Evolutionary conservation across 2,888 invertebrate genomes (phyloP).

Genomic region (Omphaloscelis lunosa): DNA sequence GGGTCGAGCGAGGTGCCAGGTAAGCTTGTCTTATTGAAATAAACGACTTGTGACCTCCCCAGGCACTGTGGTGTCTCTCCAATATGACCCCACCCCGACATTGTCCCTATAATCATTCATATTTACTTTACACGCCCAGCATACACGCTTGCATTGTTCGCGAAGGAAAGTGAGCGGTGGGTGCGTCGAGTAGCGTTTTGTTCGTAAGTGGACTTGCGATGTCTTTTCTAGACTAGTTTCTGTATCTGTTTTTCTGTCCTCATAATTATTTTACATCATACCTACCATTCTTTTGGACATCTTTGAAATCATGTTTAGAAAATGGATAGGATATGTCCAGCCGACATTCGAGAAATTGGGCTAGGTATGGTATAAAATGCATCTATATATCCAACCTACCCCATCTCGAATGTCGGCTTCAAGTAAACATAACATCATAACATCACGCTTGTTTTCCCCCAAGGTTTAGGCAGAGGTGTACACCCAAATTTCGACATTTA

Average conservation of each 20-base stretch:
- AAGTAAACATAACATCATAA: background rate
- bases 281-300: background rate
- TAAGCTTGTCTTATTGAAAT: constrained; percentile 80
- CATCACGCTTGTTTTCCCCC: background rate
- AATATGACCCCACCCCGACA: constrained; percentile 57
- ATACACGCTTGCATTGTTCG: constrained; percentile 53
- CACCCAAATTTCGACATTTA: too few species aligned
- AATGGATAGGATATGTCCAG: background rate
- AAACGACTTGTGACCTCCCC: constrained; percentile 78
- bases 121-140: constrained; percentile 60
- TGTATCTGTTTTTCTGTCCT: background rate
- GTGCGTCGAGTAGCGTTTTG: constrained; percentile 47
- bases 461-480: background rate
- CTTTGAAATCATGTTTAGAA: background rate
- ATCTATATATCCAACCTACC: background rate
- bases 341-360: background rate
- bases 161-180: constrained; percentile 33
- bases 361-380: background rate
- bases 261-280: background rate
- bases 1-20: constrained; percentile 74
- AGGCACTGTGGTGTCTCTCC: constrained; percentile 59
- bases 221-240: constrained; percentile 1
- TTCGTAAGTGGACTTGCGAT: constrained; percentile 10
- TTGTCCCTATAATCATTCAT: constrained; percentile 67
- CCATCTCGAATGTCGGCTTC: background rate